Evolutionary conservation across 2,113 vertebrate genomes (phyloP).

Genomic region (Hippocampus barbouri): DNA sequence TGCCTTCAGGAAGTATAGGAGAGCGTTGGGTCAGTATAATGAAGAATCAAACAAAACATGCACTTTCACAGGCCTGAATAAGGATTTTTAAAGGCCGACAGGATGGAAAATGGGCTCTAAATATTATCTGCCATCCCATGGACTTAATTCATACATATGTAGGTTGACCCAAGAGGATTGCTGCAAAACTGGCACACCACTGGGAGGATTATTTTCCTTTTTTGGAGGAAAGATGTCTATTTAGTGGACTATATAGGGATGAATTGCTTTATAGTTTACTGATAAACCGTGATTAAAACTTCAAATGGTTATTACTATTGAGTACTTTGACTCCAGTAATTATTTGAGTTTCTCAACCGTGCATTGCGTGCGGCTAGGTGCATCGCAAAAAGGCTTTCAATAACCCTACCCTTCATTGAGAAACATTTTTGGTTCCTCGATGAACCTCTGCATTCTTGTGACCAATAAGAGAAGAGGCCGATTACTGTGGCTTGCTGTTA

Average conservation of each 20-base stretch:
- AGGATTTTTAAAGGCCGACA: conserved; percentile 33
- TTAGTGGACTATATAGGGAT: not conserved
- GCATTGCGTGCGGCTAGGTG: too few species aligned
- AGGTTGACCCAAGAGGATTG: not conserved
- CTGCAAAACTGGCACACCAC: not conserved
- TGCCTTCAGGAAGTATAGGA: conserved; percentile 36
- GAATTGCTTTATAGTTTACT: not conserved
- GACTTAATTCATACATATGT: not conserved
- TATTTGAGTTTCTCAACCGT: too few species aligned
- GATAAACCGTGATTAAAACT: not conserved
- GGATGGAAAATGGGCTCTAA: not conserved
- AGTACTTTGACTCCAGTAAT: too few species aligned
- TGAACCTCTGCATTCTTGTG: too few species aligned
- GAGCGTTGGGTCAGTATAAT: conserved; percentile 31
- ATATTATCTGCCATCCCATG: not conserved
- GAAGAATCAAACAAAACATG: conserved; percentile 54
- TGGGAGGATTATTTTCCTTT: not conserved
- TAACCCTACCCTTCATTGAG: too few species aligned
- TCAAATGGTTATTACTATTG: not conserved
- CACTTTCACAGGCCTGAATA: conserved; percentile 52
- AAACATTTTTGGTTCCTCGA: too few species aligned
- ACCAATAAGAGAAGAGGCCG: too few species aligned
- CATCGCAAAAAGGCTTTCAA: too few species aligned
- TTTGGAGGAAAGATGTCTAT: too few species aligned
- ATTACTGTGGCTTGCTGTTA: too few species aligned